phyloP scores from a whole-genome alignment of 2,113 vertebrate genomes.

The Ophthalmolycus amberensis region DNA sequence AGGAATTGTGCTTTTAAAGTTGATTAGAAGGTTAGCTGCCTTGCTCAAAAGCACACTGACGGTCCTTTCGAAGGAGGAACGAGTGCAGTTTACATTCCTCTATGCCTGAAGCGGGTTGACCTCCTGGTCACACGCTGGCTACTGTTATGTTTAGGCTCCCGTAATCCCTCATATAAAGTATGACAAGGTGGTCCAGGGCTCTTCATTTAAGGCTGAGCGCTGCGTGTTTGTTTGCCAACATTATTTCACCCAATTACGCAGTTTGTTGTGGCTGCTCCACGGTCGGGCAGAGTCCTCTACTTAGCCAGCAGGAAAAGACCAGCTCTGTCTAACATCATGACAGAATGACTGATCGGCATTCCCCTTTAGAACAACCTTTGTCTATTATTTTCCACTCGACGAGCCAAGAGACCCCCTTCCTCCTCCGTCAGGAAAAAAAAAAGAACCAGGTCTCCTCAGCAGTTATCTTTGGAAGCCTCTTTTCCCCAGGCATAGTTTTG shows the following conservation, averaged over 20 bases:
- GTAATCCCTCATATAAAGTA: constrained; percentile 37
- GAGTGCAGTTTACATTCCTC: neutral
- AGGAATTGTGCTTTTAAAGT: neutral
- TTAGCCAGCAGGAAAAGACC: constrained; percentile 68
- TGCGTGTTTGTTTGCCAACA: constrained; percentile 65
- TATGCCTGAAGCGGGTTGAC: neutral
- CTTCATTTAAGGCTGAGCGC: constrained; percentile 33
- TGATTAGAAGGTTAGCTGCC: neutral
- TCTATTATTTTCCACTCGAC: constrained; percentile 83
- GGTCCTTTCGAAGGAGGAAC: neutral
- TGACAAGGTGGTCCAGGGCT: constrained; percentile 42
- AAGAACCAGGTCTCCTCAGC: constrained; percentile 73
- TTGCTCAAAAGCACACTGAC: neutral
- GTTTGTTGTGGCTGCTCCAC: constrained; percentile 68
- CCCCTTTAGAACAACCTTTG: constrained; percentile 79
- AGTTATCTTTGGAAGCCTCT: constrained; percentile 83
- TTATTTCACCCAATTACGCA: constrained; percentile 62
- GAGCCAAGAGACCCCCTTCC: constrained; percentile 72
- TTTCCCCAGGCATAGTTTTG: constrained; percentile 82
- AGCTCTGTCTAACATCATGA: constrained; percentile 70
- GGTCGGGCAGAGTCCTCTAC: constrained; percentile 60
- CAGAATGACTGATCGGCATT: constrained; percentile 76
- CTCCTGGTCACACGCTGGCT: constrained; percentile 1
- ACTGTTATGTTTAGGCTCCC: constrained; percentile 27
- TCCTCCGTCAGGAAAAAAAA: constrained; percentile 56